Conservation (phyloP, 2,888 invertebrate species). For the Ormyrus thymus region DNA sequence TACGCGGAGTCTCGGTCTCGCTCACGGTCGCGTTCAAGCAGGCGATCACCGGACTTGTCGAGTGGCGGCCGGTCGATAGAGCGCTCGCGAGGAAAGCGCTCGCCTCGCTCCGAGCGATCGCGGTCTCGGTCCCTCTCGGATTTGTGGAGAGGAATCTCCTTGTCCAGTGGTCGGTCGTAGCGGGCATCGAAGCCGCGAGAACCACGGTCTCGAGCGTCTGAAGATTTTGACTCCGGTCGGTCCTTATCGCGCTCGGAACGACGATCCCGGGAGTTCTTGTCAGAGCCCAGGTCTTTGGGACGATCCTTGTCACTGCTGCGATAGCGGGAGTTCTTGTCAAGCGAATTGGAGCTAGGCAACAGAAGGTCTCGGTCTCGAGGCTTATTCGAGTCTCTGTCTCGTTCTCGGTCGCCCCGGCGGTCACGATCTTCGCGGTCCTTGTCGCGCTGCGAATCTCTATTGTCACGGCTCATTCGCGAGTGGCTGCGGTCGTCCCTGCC, state of each 20-base stretch:
- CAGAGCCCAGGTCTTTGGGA: slow-evolving; percentile 48
- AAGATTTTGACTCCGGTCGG: background rate
- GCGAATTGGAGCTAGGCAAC: background rate
- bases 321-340: slow-evolving; percentile 64
- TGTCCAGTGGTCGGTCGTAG: slow-evolving; percentile 48
- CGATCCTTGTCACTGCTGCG: slow-evolving; percentile 11
- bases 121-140: slow-evolving; percentile 62
- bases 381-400: slow-evolving; percentile 68
- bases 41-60: background rate
- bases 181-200: slow-evolving; percentile 25
- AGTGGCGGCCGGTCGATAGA: slow-evolving; percentile 60
- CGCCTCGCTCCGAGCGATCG: slow-evolving; percentile 62
- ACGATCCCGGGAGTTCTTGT: slow-evolving; percentile 52
- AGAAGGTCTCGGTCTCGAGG: slow-evolving; percentile 64
- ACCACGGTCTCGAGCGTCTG: slow-evolving; percentile 59
- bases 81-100: slow-evolving; percentile 53
- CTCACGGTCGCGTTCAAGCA: slow-evolving; percentile 60
- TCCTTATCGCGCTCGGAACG: slow-evolving; percentile 49
- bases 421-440: slow-evolving; percentile 57
- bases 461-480: slow-evolving; percentile 67
- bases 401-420: slow-evolving; percentile 70
- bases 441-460: slow-evolving; percentile 38
- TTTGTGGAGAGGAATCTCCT: slow-evolving; percentile 61
- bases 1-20: slow-evolving; percentile 50
- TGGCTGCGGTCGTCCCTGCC: slow-evolving; percentile 65